A percentile compares a stretch with the other conserved stretches of the same genome.
Conservation (phyloP, 1,140 invertebrate genomes). For the Macrobrachium rosenbergii region DNA sequence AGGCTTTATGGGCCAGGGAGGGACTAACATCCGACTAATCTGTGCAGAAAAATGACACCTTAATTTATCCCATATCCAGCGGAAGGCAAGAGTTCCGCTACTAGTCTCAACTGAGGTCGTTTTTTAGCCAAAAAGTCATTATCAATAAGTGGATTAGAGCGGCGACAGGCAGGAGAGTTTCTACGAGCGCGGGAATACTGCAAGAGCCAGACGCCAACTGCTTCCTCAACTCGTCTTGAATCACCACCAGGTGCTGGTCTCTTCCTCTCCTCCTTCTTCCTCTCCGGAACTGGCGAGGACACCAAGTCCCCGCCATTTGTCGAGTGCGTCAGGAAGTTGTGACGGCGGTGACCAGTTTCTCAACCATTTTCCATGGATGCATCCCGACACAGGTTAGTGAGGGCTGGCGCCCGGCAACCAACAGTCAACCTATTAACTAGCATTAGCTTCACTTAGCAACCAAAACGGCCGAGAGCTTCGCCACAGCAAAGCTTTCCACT, state of each 20-base stretch:
- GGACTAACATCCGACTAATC: constrained; percentile 39
- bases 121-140: too few species aligned
- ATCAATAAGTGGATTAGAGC: too few species aligned
- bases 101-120: too few species aligned
- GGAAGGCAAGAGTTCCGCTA: constrained; percentile 21
- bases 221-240: too few species aligned
- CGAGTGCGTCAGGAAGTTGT: background rate
- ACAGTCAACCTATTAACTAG: constrained; percentile 6
- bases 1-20: background rate
- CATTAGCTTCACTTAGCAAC: constrained; percentile 36
- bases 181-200: too few species aligned
- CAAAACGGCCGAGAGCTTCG: background rate
- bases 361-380: background rate
- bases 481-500: constrained; percentile 12
- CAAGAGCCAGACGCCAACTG: too few species aligned
- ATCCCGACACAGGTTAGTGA: constrained; percentile 2
- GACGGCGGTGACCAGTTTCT: background rate
- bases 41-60: constrained; percentile 50
- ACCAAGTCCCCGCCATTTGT: background rate
- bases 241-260: background rate
- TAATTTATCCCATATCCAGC: constrained; percentile 46
- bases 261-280: background rate
- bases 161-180: constrained; percentile 22
- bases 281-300: background rate
- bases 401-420: constrained; percentile 7